Base-by-base conservation (phyloP, 2,113 vertebrate genomes). In the Caracal caracal region DNA sequence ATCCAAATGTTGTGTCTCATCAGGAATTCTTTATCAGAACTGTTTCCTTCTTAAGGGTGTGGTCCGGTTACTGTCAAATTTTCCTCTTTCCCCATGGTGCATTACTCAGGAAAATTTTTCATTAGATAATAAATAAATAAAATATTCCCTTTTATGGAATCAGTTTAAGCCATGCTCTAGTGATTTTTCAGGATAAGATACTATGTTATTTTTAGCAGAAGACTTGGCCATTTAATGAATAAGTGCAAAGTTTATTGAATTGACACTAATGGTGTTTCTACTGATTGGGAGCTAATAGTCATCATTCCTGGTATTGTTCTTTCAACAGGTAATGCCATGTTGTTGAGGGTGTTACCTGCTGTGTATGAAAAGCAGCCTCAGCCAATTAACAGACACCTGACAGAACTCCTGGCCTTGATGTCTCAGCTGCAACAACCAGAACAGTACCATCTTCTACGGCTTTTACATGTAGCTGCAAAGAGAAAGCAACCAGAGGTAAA, bases 311-410 rank as follows among this genome's bases (percentile, higher is more conserved):
- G 63, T 80, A 19, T 59, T 7, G 75, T 53, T 73, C 24, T 79
- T 10, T 94, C 93, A 66, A 30, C 97, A 99, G 99, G 99, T 96
- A 99, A 99, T 97, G 94, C 97, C 95, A 98, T 99, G 99, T 95
- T 99, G 97, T 96, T 99, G 33, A 99, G 99, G 5, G 99, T 99
- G 65, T 98, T 99, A 84, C 99, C 99, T 0, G 99, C 99, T 4
- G 98, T 99, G 51, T 99, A 99, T 91, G 99, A 99, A 93, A 98
- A 98, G 94, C 99, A 98, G 56, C 99, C 99, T 0, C 98, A 97
- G 47, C 98, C 97, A 0, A 99, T 99, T 96, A 98, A 98, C 97
- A 97, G 91, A 73, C 98, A 97, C 92, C 98, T 99, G 37, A 97
- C 71, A 16, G 98, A 99, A 51, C 99, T 99, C 90, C 97, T 99